Base-by-base conservation (phyloP, 2,888 invertebrate genomes). In the Bursaphelenchus okinawaensis region DNA sequence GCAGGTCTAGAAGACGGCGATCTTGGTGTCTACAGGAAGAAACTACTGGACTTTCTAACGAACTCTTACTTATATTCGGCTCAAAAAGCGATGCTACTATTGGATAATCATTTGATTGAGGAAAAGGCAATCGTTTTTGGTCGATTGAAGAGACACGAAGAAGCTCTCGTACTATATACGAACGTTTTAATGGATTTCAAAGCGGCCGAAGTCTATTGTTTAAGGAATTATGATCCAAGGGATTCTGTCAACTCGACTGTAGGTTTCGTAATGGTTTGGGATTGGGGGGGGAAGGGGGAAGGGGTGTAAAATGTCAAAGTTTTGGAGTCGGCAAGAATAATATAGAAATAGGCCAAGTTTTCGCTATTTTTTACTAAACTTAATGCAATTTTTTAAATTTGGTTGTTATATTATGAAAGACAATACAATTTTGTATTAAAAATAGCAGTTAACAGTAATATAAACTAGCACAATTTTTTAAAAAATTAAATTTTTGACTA, bases 101-200 rank as follows among this genome's bases (percentile, higher is more conserved):
- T 80, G 27, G 75, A 73, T n/a, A 68, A 76, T 40, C 67, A 85
- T 65, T 86, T 96, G 77, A 89, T 91, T 80, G 93, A 95, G 83
- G 96, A 96, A 83, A 87, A 93, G 67, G 95, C 96, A 0, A 87
- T 96, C n/a, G 89, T 98, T 68, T 85, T 95, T 52, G 95, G 94
- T 0, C 89, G 91, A 75, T 85, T 95, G 24, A 92, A 91, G 0
- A 87, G 90, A 69, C 95, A 98, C 83, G 91, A 93, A 79, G 90
- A 93, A 83, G 93, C 93, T 0, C 85, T 98, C 55, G 89, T 90
- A 0, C 91, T 98, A 80, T 95, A 95, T 83, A 89, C 94, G 22
- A 89, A 91, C 78, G 88, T 92, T 29, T 86, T 98, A 65, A 84
- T 91, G 51, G 90, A 96, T 83, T 87, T 90, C 0, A 85, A 88